phyloP scores from a whole-genome alignment of 1,140 invertebrate species.

The Drosophila mojavensis region DNA sequence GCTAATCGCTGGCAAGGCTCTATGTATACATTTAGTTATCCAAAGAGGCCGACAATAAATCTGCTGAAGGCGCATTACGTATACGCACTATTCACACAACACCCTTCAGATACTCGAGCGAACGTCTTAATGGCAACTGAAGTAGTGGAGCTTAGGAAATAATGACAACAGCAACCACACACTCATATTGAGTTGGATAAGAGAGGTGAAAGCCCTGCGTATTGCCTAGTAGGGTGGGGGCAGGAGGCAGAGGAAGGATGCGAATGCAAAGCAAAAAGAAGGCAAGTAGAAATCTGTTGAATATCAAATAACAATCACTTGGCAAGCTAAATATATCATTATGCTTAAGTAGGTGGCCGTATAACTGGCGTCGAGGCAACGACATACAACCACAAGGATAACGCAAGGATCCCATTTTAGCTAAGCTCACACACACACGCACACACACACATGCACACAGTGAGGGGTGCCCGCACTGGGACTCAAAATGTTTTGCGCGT shows the following conservation, averaged over 20 bases:
- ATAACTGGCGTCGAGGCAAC: conserved; percentile 33
- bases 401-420: conserved; percentile 43
- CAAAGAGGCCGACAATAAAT: conserved; percentile 23
- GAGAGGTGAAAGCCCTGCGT: background rate
- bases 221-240: background rate
- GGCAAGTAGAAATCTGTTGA: conserved; percentile 72
- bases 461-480: conserved; percentile 8
- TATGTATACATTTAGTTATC: no score
- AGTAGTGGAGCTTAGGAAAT: conserved; percentile 59
- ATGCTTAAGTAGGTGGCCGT: conserved; percentile 77
- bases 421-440: conserved; percentile 53
- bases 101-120: conserved; percentile 8
- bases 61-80: conserved; percentile 47
- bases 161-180: conserved; percentile 48
- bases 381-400: conserved; percentile 45
- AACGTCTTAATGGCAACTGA: conserved; percentile 32
- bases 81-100: conserved; percentile 58
- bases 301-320: conserved; percentile 83
- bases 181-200: conserved; percentile 9
- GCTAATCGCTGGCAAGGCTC: conserved; percentile 2
- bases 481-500: conserved; percentile 49
- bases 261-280: conserved; percentile 7
- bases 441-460: conserved; percentile 10
- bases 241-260: background rate
- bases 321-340: conserved; percentile 82